Evolutionary conservation across 2,113 vertebrate genomes (phyloP).

Genomic region (Chionomys nivalis): DNA sequence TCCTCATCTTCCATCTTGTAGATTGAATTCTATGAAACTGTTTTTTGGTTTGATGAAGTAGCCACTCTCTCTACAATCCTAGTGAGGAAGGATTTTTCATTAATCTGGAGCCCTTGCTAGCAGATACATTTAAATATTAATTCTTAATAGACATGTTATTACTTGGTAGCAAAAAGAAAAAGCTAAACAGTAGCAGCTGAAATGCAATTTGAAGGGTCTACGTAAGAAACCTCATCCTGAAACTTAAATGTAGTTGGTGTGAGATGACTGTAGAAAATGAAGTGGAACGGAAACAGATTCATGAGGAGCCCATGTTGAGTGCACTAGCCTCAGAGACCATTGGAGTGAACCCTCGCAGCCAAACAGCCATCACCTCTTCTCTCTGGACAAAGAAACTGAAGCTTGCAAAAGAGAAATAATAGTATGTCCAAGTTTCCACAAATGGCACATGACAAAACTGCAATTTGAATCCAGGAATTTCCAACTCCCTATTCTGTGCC

Average conservation of each 20-base stretch:
- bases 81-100: constrained; percentile 25
- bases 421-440: not conserved
- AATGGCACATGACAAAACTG: not conserved
- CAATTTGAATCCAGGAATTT: not conserved
- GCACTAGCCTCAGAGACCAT: not conserved
- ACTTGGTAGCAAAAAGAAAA: constrained; percentile 43
- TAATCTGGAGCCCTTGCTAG: constrained; percentile 12
- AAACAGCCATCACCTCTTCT: not conserved
- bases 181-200: not conserved
- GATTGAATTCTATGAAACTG: not conserved
- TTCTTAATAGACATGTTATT: not conserved
- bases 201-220: constrained; percentile 31
- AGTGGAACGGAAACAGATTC: not conserved
- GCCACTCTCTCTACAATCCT: not conserved
- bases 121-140: constrained; percentile 20
- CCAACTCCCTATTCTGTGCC: not conserved
- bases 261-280: not conserved
- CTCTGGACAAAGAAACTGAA: not conserved
- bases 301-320: not conserved
- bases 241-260: not conserved
- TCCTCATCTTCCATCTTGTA: not conserved
- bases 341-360: not conserved
- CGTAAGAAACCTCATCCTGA: not conserved
- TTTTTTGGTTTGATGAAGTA: constrained; percentile 31
- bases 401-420: not conserved